These are phyloP conservation scores for Ornithorhynchus anatinus DNA, from an alignment of 2,113 vertebrate genomes.

Conservation along the genomic window DNA sequence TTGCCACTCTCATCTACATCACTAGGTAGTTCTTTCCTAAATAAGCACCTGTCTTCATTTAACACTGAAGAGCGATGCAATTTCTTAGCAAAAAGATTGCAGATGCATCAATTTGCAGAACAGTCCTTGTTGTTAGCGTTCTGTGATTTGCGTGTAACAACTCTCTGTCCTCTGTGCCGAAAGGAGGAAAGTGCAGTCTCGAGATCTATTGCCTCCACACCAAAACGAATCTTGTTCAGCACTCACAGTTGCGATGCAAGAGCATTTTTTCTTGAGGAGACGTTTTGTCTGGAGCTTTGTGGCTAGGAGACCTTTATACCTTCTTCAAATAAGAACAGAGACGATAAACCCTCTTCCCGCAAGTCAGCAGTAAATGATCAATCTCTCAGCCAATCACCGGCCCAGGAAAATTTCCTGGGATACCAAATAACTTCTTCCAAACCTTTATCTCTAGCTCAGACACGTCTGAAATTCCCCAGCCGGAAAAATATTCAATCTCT, in stretches of 20 bases:
- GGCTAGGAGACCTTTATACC: slow-evolving; percentile 5
- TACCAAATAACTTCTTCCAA: slow-evolving; percentile 6
- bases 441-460: background rate
- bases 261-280: slow-evolving; percentile 15
- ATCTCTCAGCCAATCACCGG: slow-evolving; percentile 5
- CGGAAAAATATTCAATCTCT: background rate
- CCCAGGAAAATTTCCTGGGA: background rate
- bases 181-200: background rate
- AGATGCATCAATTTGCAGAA: background rate
- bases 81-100: background rate
- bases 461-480: background rate
- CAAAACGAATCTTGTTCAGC: background rate
- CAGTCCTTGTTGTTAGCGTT: background rate
- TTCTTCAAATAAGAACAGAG: slow-evolving; percentile 23
- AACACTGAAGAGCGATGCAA: background rate
- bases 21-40: too few species aligned
- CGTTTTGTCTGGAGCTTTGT: background rate
- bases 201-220: background rate
- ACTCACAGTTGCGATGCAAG: background rate
- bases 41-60: background rate
- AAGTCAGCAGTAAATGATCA: background rate
- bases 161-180: background rate
- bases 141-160: background rate
- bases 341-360: slow-evolving; percentile 3
- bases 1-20: too few species aligned